Conservation (phyloP, 2,113 vertebrate genomes). For the Otis tarda region DNA sequence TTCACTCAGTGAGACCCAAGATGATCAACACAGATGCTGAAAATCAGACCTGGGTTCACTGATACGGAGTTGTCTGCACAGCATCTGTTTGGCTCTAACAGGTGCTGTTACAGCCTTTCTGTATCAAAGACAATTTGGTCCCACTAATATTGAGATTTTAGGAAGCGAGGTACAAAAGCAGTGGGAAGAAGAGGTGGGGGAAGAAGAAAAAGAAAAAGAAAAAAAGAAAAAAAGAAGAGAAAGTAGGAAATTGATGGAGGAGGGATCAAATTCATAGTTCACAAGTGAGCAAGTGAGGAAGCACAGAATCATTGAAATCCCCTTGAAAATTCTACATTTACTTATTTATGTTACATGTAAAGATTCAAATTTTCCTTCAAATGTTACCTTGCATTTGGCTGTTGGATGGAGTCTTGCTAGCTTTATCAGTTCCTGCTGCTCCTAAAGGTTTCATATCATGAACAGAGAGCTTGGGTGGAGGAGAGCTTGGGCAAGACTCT, state of each 20-base stretch:
- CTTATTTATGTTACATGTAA: not conserved
- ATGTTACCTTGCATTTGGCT: slow-evolving; percentile 75
- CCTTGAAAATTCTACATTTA: not conserved
- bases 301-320: not conserved
- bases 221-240: not conserved
- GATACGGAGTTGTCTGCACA: not conserved
- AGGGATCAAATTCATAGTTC: not conserved
- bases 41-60: not conserved
- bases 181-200: not conserved
- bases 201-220: not conserved
- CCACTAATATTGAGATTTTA: not conserved
- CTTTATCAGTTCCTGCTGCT: slow-evolving; percentile 72
- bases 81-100: not conserved
- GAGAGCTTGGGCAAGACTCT: slow-evolving; percentile 87
- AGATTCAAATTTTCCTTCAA: not conserved
- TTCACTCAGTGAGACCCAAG: not conserved
- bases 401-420: not conserved
- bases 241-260: not conserved
- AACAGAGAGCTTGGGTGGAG: slow-evolving; percentile 85
- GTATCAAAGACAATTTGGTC: not conserved
- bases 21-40: not conserved
- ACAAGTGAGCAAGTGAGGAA: not conserved
- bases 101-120: not conserved
- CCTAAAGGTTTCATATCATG: slow-evolving; percentile 85
- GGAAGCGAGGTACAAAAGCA: not conserved